Evolutionary conservation across 2,113 vertebrate species (phyloP).

Genomic region (Indri indri): DNA sequence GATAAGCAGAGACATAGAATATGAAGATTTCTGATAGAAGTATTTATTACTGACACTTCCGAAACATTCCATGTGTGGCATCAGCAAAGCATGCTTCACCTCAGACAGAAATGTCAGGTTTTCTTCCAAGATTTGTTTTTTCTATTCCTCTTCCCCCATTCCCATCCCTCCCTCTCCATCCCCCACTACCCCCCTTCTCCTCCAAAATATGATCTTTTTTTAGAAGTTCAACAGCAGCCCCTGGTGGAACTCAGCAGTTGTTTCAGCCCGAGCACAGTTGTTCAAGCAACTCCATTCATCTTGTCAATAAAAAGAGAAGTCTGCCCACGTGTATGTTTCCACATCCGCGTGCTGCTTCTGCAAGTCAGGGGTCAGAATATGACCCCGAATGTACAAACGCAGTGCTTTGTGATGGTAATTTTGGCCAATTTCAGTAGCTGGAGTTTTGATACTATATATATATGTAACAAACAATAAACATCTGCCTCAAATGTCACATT

Average conservation of each 20-base stretch:
- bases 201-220: conserved; percentile 45
- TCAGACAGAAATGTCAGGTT: conserved; percentile 79
- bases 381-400: conserved; percentile 32
- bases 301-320: conserved; percentile 62
- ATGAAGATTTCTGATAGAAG: conserved; percentile 74
- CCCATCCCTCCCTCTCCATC: conserved; percentile 23
- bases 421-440: conserved; percentile 63
- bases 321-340: not conserved
- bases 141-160: conserved; percentile 24
- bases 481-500: conserved; percentile 72
- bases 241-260: conserved; percentile 79
- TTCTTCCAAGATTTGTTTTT: conserved; percentile 63
- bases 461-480: conserved; percentile 73
- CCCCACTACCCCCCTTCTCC: conserved; percentile 27
- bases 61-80: conserved; percentile 74
- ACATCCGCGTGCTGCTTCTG: not conserved
- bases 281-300: not conserved
- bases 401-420: conserved; percentile 67
- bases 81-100: conserved; percentile 74
- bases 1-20: conserved; percentile 65
- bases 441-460: conserved; percentile 45
- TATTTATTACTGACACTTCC: conserved; percentile 79
- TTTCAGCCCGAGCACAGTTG: conserved; percentile 45
- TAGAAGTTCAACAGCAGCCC: conserved; percentile 86
- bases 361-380: conserved; percentile 61